Conservation (phyloP, 1,140 invertebrate species). For the Drosophila nikananu region DNA sequence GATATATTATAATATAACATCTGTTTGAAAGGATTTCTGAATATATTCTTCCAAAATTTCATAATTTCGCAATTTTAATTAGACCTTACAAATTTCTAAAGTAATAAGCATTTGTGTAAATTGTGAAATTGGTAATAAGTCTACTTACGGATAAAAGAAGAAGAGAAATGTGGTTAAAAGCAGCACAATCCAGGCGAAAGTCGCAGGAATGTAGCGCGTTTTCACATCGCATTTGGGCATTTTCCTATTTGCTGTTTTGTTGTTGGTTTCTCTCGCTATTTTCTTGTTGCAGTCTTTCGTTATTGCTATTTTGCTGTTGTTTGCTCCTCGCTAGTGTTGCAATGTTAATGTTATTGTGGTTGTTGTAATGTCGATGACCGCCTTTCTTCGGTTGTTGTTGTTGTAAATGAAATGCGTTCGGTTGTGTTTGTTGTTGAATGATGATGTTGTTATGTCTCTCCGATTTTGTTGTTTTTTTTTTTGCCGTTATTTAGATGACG, state of each 20-base stretch:
- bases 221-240: conserved; percentile 97
- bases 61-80: neutral
- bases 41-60: neutral
- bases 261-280: conserved; percentile 19
- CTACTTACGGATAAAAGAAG: conserved; percentile 98
- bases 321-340: conserved; percentile 29
- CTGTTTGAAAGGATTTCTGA: neutral
- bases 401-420: conserved; percentile 65
- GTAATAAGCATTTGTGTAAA: neutral
- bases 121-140: neutral
- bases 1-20: neutral
- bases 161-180: conserved; percentile 96
- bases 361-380: conserved; percentile 58
- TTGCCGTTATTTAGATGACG: conserved; percentile 39
- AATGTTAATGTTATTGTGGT: conserved; percentile 36
- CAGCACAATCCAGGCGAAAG: conserved; percentile 97
- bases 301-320: conserved; percentile 46
- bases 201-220: conserved; percentile 97
- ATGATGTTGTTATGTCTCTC: conserved; percentile 17
- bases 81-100: neutral
- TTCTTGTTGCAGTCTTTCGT: conserved; percentile 87
- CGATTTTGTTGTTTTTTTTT: conserved; percentile 8
- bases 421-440: conserved; percentile 20
- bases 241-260: conserved; percentile 84
- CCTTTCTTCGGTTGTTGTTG: conserved; percentile 30